Percentiles rank a stretch among this genome's conserved stretches.
These are phyloP conservation scores for Deilephila porcellus DNA, from an alignment of 2,888 invertebrate genomes.

Conservation along the genomic window DNA sequence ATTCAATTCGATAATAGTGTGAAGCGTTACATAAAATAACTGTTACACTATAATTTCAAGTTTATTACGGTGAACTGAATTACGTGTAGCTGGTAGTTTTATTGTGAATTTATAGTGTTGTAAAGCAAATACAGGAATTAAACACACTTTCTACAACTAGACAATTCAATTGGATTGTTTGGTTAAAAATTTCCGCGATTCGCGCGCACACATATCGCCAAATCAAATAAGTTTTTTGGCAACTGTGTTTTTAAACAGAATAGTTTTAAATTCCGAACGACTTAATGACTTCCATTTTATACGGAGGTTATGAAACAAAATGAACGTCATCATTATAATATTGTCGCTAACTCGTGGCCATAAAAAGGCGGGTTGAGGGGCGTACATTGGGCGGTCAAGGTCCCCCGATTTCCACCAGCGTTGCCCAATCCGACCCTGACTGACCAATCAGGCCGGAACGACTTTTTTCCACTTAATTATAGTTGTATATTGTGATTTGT, in stretches of 20 bases:
- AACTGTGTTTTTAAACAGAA: neutral
- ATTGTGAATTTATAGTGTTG: neutral
- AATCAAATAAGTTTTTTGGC: neutral
- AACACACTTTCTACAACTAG: neutral
- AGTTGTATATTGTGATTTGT: conserved; percentile 56
- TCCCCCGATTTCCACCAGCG: conserved; percentile 69
- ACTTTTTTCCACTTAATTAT: conserved; percentile 73
- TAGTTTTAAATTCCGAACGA: neutral
- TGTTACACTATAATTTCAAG: neutral
- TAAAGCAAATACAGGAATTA: neutral
- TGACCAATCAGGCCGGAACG: conserved; percentile 82
- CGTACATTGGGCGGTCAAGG: conserved; percentile 72
- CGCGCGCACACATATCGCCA: neutral
- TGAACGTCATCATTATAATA: conserved; percentile 37
- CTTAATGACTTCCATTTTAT: no score
- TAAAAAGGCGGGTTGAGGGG: conserved; percentile 72
- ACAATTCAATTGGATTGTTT: neutral
- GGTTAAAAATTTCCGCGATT: neutral
- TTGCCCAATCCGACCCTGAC: conserved; percentile 81
- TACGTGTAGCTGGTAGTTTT: no score
- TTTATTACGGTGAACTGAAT: neutral
- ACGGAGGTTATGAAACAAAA: conserved; percentile 17
- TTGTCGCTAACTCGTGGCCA: conserved; percentile 52
- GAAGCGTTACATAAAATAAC: neutral
- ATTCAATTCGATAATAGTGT: neutral